phyloP scores from a whole-genome alignment of 2,888 invertebrate species.

The Parthenolecanium corni region DNA sequence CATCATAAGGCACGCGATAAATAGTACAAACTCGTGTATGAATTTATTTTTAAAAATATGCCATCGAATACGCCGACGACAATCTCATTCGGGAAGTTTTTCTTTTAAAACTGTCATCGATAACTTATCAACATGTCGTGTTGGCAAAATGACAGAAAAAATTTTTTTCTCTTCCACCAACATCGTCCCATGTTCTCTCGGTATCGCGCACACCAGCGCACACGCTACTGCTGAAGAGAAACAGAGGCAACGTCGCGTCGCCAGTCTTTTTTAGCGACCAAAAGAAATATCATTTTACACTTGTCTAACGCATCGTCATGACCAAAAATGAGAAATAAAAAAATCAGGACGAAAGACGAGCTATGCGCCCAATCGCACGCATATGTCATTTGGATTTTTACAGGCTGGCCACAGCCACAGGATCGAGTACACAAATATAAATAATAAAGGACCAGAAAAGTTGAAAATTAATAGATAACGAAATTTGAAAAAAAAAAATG shows the following conservation, averaged over 20 bases:
- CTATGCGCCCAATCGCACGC: background rate
- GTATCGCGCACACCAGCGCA: background rate
- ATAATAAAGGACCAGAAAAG: too few species aligned
- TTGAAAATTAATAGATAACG: too few species aligned
- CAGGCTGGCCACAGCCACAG: background rate
- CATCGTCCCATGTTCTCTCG: background rate
- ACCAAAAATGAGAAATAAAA: background rate
- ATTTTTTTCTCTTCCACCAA: background rate
- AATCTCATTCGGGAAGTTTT: constrained; percentile 1
- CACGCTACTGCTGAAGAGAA: too few species aligned
- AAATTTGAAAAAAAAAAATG: too few species aligned
- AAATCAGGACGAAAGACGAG: background rate
- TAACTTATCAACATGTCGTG: constrained; percentile 24
- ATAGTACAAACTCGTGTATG: constrained; percentile 3
- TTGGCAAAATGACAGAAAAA: constrained; percentile 16
- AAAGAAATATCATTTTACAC: too few species aligned
- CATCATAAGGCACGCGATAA: constrained; percentile 11
- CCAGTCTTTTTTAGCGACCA: too few species aligned
- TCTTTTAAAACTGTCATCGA: constrained; percentile 23
- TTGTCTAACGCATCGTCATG: too few species aligned
- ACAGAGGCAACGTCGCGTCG: too few species aligned
- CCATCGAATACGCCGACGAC: constrained; percentile 3
- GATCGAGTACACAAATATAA: too few species aligned
- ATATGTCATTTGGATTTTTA: background rate
- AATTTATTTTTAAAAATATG: constrained; percentile 24